A percentile compares a stretch with the other conserved stretches of the same genome.
phyloP scores from a whole-genome alignment of 2,888 invertebrate species.

The Villa cingulata region DNA sequence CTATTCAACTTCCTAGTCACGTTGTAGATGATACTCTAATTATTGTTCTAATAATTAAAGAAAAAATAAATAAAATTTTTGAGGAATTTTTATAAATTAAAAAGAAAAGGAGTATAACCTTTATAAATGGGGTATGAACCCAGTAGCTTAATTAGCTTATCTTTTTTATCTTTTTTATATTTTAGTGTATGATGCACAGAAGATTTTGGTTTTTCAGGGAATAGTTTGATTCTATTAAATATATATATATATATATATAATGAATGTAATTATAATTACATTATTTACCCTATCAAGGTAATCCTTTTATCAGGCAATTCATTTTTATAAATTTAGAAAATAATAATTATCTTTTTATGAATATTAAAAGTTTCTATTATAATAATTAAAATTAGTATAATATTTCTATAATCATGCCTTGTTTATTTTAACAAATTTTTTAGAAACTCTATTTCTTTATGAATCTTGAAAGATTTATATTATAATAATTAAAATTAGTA shows the following conservation, averaged over 20 bases:
- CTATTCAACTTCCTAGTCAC: slow-evolving; percentile 43
- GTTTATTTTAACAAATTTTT: no score
- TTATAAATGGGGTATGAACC: slow-evolving; percentile 39
- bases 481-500: no score
- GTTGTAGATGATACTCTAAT: slow-evolving; percentile 38
- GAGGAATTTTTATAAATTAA: slow-evolving; percentile 38
- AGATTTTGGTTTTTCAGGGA: slow-evolving; percentile 46
- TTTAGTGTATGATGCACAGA: slow-evolving; percentile 49
- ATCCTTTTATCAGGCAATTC: slow-evolving; percentile 44
- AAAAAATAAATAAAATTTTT: slow-evolving; percentile 40
- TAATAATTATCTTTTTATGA: no score
- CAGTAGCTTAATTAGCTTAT: slow-evolving; percentile 42
- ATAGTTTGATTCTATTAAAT: slow-evolving; percentile 49
- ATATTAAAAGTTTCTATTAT: no score
- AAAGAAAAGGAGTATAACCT: slow-evolving; percentile 39
- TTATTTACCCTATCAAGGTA: slow-evolving; percentile 49
- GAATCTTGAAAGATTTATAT: no score
- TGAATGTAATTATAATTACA: slow-evolving; percentile 26
- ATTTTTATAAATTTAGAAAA: no score
- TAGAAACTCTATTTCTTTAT: no score
- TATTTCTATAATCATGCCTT: no score
- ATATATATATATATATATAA: no score
- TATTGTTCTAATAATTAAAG: slow-evolving; percentile 38
- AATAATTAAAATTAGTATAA: no score
- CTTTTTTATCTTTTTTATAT: slow-evolving; percentile 43